phyloP scores from a whole-genome alignment of 2,113 vertebrate species.

The Limnothrissa miodon region DNA sequence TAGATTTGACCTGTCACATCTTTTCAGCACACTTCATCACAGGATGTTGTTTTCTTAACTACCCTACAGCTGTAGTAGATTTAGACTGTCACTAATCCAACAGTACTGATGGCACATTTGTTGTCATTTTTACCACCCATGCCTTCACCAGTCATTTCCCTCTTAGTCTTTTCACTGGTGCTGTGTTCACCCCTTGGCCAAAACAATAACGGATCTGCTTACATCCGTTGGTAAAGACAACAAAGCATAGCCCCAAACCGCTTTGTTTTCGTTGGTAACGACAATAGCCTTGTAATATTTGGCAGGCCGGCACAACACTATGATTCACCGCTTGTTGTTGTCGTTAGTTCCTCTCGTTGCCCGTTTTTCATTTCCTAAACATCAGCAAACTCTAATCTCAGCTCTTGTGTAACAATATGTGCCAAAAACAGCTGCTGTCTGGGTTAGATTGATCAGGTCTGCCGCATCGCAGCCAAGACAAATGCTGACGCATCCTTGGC shows the following conservation, averaged over 20 bases:
- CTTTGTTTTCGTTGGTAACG: slow-evolving; percentile 42
- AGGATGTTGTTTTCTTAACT: neutral
- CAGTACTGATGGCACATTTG: neutral
- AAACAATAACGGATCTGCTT: neutral
- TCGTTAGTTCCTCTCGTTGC: neutral
- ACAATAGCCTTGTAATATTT: slow-evolving; percentile 43
- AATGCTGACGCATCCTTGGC: neutral
- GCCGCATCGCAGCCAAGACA: neutral
- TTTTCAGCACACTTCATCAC: neutral
- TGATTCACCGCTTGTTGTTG: slow-evolving; percentile 35
- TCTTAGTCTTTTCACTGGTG: neutral
- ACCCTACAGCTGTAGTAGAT: neutral
- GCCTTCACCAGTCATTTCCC: neutral
- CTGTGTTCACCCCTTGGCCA: neutral
- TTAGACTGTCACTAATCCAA: neutral
- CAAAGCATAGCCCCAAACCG: neutral
- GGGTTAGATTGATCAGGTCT: neutral
- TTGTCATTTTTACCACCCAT: neutral
- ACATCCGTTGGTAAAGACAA: neutral
- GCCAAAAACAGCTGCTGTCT: neutral
- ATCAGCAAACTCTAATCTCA: neutral
- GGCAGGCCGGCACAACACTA: slow-evolving; percentile 30
- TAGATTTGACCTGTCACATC: neutral
- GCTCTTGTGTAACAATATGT: neutral
- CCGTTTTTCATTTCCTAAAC: neutral